Evolutionary conservation across 2,113 vertebrate genomes (phyloP).

Genomic region (Zosterops hypoxanthus): DNA sequence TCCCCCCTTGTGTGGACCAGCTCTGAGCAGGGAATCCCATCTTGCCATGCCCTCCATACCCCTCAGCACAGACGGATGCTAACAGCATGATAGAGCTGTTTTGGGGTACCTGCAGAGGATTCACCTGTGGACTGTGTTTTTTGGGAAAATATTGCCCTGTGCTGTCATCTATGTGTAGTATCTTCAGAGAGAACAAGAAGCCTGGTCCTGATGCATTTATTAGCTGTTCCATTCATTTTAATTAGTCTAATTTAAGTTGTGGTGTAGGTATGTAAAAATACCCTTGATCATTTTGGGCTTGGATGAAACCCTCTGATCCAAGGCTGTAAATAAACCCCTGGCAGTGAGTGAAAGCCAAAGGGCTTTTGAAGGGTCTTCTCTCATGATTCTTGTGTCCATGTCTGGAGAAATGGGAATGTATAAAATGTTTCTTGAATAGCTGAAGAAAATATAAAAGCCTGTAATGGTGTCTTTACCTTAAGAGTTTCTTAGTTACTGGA

Average conservation of each 20-base stretch:
- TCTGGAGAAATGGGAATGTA: background rate
- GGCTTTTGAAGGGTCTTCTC: background rate
- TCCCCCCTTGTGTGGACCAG: background rate
- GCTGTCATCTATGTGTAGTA: background rate
- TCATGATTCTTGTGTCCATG: background rate
- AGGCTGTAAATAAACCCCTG: background rate
- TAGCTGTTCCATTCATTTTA: background rate
- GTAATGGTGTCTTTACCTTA: background rate
- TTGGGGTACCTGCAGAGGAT: background rate
- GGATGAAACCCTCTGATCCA: background rate
- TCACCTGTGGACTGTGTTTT: background rate
- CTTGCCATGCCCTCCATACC: rapidly evolving
- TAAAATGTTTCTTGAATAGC: background rate
- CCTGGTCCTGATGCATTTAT: background rate
- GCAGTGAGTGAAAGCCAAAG: background rate
- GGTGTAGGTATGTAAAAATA: background rate
- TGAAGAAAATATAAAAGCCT: background rate
- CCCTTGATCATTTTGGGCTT: background rate
- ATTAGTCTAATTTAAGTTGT: background rate
- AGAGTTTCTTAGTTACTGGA: background rate
- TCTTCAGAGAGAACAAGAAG: background rate
- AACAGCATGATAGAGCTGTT: rapidly evolving
- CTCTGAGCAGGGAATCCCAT: rapidly evolving
- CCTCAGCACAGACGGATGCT: rapidly evolving
- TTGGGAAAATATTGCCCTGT: background rate